phyloP scores from a whole-genome alignment of 1,140 invertebrate genomes.

The Heterodera schachtii region DNA sequence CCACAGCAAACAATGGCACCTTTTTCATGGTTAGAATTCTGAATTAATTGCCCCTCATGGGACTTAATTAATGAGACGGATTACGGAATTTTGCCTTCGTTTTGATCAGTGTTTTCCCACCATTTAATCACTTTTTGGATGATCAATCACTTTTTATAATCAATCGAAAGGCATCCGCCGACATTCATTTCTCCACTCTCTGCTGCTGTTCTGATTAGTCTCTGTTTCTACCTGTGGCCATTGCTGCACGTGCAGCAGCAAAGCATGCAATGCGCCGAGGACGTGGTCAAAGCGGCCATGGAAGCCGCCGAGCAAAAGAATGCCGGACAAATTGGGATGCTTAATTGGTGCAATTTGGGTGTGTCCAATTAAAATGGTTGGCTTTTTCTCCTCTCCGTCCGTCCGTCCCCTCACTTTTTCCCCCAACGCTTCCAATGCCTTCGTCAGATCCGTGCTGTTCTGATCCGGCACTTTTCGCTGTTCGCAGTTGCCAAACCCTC shows the following conservation, averaged over 20 bases:
- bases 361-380: not conserved
- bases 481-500: not conserved
- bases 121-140: not conserved
- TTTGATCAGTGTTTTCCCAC: not conserved
- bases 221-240: not conserved
- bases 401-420: not conserved
- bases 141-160: not conserved
- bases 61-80: too few species aligned
- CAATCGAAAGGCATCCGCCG: not conserved
- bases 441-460: slow-evolving; percentile 36
- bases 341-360: not conserved
- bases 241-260: slow-evolving; percentile 27
- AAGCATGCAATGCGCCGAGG: slow-evolving; percentile 26
- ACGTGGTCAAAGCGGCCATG: slow-evolving; percentile 38
- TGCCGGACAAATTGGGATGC: not conserved
- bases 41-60: too few species aligned
- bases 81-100: too few species aligned
- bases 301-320: slow-evolving; percentile 29
- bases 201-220: too few species aligned
- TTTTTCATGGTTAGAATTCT: not conserved
- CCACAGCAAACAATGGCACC: slow-evolving; percentile 29
- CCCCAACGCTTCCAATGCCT: slow-evolving; percentile 23
- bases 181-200: too few species aligned
- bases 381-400: not conserved
- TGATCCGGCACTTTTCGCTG: slow-evolving; percentile 27